These are phyloP conservation scores for Platysternon megacephalum DNA, from an alignment of 2,113 vertebrate species.

Conservation along the genomic window DNA sequence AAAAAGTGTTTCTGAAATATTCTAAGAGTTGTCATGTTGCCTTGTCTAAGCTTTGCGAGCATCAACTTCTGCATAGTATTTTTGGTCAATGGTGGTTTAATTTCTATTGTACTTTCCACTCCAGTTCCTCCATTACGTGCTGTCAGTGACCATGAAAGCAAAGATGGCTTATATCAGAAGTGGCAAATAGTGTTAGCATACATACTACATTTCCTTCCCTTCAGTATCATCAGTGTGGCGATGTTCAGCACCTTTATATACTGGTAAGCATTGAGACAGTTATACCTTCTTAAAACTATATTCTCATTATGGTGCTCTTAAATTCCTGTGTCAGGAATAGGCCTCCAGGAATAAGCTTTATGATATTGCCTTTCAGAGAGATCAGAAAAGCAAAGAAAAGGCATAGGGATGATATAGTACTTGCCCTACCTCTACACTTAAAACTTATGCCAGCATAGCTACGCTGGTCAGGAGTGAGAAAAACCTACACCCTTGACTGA, in stretches of 20 bases:
- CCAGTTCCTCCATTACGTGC: slow-evolving; percentile 90
- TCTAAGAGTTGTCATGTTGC: neutral
- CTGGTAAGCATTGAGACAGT: slow-evolving; percentile 81
- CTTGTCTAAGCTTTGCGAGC: neutral
- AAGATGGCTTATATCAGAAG: slow-evolving; percentile 93
- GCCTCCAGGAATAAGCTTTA: neutral
- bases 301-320: neutral
- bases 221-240: slow-evolving; percentile 87
- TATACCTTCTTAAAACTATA: neutral
- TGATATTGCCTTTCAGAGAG: neutral
- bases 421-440: neutral
- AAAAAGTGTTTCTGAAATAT: neutral
- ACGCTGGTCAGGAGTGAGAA: neutral
- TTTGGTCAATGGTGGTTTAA: neutral
- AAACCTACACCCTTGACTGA: neutral
- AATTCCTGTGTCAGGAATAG: neutral
- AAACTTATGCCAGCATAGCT: neutral
- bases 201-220: slow-evolving; percentile 90
- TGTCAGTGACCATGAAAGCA: slow-evolving; percentile 92
- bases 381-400: neutral
- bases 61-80: neutral
- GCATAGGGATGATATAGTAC: neutral
- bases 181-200: slow-evolving; percentile 98
- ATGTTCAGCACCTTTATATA: slow-evolving; percentile 91
- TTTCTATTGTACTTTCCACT: neutral